Base-by-base conservation (phyloP, 2,888 invertebrate species). In the Callosobruchus maculatus region DNA sequence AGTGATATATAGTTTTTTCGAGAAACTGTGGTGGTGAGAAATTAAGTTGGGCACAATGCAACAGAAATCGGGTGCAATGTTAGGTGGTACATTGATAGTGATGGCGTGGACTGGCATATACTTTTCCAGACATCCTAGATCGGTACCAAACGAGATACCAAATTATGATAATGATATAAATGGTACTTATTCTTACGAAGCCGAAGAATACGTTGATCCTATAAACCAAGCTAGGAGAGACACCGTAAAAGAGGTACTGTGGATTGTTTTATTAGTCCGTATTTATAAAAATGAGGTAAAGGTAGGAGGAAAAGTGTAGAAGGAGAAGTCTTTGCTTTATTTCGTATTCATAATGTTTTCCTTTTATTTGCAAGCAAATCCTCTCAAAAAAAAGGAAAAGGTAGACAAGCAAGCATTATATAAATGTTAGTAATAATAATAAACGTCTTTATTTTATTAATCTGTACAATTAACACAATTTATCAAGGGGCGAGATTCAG, bases 71-170 rank as follows among this genome's bases (percentile, higher is more conserved):
- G 74, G 71, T 26, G 77, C 78, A 30, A 77, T 80, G 30, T 71
- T 81, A 20, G 80, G 78, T n/a, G 75, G 81, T 66, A 79, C 88
- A 73, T 86, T 90, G 72, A 85, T 89, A 20, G 86, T 90, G 77
- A 87, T 90, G 84, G 89, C 89, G 72, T 88, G 88, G 81, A 89
- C 88, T 74, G 89, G 90, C 78, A 87, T 89, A 70, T 90, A 89
- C 66, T 82, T 90, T 67, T 86, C 89, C 66, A 87, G 82, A 71
- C 82, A 85, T 71, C 70, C 74, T 7, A 75, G 76, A 22, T 49
- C 68, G 22, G 30, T 71, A 22, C 21, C 21, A 9, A 20, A 9
- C 7, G 3, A 21, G n/a, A n/a, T n/a, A n/a, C n/a, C n/a, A n/a
- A n/a, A n/a, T n/a, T n/a, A 68, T 1, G 68, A 49, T 1, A 49